Conservation (phyloP, 1,140 invertebrate species). For the Drosophila ogumai region DNA sequence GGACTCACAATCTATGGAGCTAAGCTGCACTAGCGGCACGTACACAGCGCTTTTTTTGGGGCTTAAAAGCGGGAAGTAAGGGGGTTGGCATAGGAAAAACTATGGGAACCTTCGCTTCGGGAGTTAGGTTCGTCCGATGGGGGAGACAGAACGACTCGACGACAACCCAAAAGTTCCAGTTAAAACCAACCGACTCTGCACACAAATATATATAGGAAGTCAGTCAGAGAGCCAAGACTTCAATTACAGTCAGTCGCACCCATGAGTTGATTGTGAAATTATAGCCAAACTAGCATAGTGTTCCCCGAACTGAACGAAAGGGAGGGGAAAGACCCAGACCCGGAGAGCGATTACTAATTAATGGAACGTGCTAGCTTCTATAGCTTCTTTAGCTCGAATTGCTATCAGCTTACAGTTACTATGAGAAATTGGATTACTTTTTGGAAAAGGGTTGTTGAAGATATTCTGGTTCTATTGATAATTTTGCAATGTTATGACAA, state of each 20-base stretch:
- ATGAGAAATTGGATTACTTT: background rate
- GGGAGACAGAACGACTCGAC: slow-evolving; percentile 39
- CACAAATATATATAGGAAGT: slow-evolving; percentile 60
- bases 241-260: slow-evolving; percentile 64
- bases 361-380: slow-evolving; percentile 35
- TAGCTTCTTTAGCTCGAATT: slow-evolving; percentile 14
- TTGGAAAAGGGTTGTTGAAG: background rate
- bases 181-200: slow-evolving; percentile 59
- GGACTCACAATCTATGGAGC: slow-evolving; percentile 61
- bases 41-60: slow-evolving; percentile 44
- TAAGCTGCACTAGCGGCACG: slow-evolving; percentile 65
- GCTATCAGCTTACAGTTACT: background rate
- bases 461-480: background rate
- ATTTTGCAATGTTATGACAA: slow-evolving; percentile 3
- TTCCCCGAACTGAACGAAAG: slow-evolving; percentile 32
- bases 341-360: slow-evolving; percentile 34
- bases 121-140: slow-evolving; percentile 59
- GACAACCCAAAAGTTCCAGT: slow-evolving; percentile 34
- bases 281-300: slow-evolving; percentile 40
- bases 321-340: background rate
- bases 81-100: slow-evolving; percentile 3
- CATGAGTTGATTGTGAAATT: slow-evolving; percentile 47
- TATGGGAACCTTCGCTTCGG: slow-evolving; percentile 66
- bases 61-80: slow-evolving; percentile 6
- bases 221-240: slow-evolving; percentile 45